Base-by-base conservation (phyloP, 2,888 invertebrate genomes). In the Nomada fabriciana region DNA sequence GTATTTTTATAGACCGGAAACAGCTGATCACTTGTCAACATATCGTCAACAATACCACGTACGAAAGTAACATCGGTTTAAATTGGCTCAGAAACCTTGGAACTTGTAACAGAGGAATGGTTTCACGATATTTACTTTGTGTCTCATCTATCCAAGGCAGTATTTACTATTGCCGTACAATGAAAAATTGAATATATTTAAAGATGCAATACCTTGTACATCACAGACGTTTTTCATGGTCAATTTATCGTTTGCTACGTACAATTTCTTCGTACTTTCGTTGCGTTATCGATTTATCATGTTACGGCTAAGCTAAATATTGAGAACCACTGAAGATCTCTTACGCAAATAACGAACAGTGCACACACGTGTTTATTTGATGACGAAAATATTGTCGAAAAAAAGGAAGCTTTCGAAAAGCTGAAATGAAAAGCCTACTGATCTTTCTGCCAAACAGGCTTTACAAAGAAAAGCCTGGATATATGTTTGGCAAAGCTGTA, bases 401-500 rank as follows among this genome's bases (percentile, higher is more conserved):
- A n/a, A 52, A 52, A 10, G 55, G 20, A 55, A 55, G 13, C 42
- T 69, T 70, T 15, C 13, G 43, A 50, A 52, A 29, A 36, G 2
- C 11, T 20, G 73, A 25, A 53, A 91, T 91, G 90, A 91, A 89
- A 70, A 91, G 91, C 11, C 47, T 93, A 9, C 71, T 93, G 29
- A 83, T 93, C 59, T 93, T 93, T 75, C 76, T 93, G 68, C 93
- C 93, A 9, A 79, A 86, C 52, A 74, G 68, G n/a, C 89, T 93
- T 42, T 63, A 72, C 23, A 68, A 71, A 23, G 85, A 91, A 57
- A 83, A 85, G 10, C 80, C 91, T 29, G 93, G 93, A 0, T 91
- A 90, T 61, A 85, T 93, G 73, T 91, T 88, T 69, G 93, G 93
- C 3, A 90, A 89, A 84, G 83, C 89, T 2, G 63, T 89, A 0